phyloP scores from a whole-genome alignment of 2,113 vertebrate species.

The Trochalopteron elliotii region DNA sequence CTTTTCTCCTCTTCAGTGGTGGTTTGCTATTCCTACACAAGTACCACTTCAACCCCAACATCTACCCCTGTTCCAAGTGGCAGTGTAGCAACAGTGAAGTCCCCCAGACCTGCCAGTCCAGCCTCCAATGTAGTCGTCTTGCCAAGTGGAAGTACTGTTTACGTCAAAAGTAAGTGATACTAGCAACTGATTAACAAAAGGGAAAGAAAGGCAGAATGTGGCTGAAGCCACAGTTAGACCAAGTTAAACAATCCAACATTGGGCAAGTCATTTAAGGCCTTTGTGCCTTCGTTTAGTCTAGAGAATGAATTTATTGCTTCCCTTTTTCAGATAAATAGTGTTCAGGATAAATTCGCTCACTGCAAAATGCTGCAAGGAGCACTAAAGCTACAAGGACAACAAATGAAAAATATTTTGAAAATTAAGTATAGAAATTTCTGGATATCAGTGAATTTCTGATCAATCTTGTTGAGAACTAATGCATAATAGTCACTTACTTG shows the following conservation, averaged over 20 bases:
- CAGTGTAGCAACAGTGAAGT: slow-evolving; percentile 85
- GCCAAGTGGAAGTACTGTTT: slow-evolving; percentile 96
- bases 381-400: not conserved
- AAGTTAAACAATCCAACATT: not conserved
- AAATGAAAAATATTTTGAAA: not conserved
- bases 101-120: slow-evolving; percentile 93
- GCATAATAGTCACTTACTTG: not conserved
- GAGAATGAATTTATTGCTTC: not conserved
- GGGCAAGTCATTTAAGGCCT: not conserved
- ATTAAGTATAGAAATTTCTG: not conserved
- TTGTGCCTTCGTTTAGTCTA: not conserved
- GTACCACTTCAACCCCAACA: slow-evolving; percentile 91
- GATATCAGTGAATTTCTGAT: not conserved
- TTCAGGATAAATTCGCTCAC: not conserved
- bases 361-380: not conserved
- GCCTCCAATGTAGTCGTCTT: slow-evolving; percentile 96
- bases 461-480: not conserved
- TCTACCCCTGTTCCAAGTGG: slow-evolving; percentile 85
- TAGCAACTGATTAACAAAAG: slow-evolving; percentile 13
- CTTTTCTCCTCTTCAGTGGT: slow-evolving; percentile 85
- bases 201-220: not conserved
- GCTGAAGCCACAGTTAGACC: not conserved
- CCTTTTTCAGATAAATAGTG: not conserved
- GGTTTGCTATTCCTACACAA: slow-evolving; percentile 97
- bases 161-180: slow-evolving; percentile 92